A percentile compares a stretch with the other conserved stretches of the same genome.
Evolutionary conservation across 2,797 vertebrate species (phyloP).

Genomic region (Kryptolebias ocellatus): DNA sequence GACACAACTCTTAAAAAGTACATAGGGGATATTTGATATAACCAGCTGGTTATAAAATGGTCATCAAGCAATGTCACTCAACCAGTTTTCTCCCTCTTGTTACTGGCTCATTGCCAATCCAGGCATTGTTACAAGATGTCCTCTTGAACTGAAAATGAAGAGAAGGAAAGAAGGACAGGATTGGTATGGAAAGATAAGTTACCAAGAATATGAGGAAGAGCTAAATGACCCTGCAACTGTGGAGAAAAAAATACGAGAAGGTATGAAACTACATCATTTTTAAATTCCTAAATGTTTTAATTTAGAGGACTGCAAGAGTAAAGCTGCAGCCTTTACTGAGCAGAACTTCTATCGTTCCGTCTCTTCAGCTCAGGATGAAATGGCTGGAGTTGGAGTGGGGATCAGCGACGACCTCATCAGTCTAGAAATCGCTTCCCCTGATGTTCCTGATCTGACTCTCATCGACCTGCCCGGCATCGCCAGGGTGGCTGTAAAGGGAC

Average conservation of each 20-base stretch:
- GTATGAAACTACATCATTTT: conserved; percentile 21
- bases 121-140: conserved; percentile 86
- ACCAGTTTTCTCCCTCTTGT: not conserved
- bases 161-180: conserved; percentile 60
- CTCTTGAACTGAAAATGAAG: conserved; percentile 84
- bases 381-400: conserved; percentile 75
- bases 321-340: not conserved
- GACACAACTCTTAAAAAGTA: too few species aligned
- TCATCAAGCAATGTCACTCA: too few species aligned
- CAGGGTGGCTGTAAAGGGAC: conserved; percentile 85
- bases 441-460: conserved; percentile 89
- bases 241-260: conserved; percentile 60
- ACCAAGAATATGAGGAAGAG: conserved; percentile 32
- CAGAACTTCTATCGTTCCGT: not conserved
- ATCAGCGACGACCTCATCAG: conserved; percentile 87
- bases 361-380: conserved; percentile 75
- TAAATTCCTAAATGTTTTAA: not conserved
- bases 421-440: conserved; percentile 84
- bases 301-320: not conserved
- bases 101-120: not conserved
- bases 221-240: conserved; percentile 55
- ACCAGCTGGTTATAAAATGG: too few species aligned
- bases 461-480: conserved; percentile 92
- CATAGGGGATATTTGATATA: too few species aligned
- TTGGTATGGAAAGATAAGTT: conserved; percentile 78